Base-by-base conservation (phyloP, 1,140 invertebrate species). In the Lasioglossum baleicum region DNA sequence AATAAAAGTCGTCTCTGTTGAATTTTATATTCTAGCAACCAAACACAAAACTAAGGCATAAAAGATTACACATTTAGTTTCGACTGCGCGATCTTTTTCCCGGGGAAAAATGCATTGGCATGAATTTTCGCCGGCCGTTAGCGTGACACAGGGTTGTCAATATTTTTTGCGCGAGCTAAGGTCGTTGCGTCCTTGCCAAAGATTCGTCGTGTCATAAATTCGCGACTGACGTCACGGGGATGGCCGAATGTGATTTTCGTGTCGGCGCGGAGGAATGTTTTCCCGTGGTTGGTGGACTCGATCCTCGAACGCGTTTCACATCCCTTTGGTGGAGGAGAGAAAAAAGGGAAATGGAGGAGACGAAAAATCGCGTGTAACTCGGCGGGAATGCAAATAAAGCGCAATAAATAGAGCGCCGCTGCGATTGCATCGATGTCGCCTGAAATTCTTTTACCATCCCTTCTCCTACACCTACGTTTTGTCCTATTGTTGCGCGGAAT, bases 341-440 rank as follows among this genome's bases (percentile, higher is more conserved):
- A 35, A 71, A 53, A 65, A 66, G 26, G n/a, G 48, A 66, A 64
- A 73, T 48, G 56, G 40, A 65, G 77, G 53, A 85, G 40, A 66
- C 68, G 82, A 87, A 86, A 87, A 88, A 88, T 88, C 74, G 61
- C 70, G 75, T 48, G 67, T 73, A 70, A 79, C 77, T 44, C 56
- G 66, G 7, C 56, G 56, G 48, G 84, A 88, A 88, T 88, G 87
- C 80, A 88, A 88, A 88, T 88, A 88, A 86, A 88, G 83, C 40
- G 76, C 73, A 81, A 86, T 86, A 86, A 85, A 87, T 88, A 83
- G 74, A 80, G 61, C 61, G 51, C 48, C 69, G 69, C 68, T 68
- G 68, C 83, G 75, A 87, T 84, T 87, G 64, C 85, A 70, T 26
- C 13, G 31, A 42, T 58, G 67, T 72, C 65, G 53, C 35, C 26